Percentiles rank a stretch among this genome's conserved stretches.
phyloP scores from a whole-genome alignment of 92 coral and sea anemone genomes.

The Palythoa grandiflora region DNA sequence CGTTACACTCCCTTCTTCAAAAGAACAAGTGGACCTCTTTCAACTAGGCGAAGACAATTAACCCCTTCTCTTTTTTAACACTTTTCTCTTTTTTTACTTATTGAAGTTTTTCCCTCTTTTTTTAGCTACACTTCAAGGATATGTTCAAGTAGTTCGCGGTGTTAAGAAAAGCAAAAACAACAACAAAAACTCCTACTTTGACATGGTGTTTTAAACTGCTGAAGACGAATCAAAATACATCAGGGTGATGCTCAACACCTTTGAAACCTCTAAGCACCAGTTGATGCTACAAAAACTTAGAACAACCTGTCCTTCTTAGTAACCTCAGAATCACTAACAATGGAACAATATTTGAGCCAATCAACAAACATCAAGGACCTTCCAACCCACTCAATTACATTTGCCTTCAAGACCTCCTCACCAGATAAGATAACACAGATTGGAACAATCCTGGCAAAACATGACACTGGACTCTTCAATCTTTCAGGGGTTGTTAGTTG shows the following conservation, averaged over 20 bases:
- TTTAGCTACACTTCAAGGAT: neutral
- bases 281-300: neutral
- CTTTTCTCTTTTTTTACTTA: neutral
- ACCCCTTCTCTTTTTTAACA: neutral
- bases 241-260: neutral
- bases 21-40: no score
- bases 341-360: conserved; percentile 44
- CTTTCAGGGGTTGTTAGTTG: conserved; percentile 21
- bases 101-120: neutral
- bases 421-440: neutral
- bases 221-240: neutral
- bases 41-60: no score
- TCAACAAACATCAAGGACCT: conserved; percentile 20
- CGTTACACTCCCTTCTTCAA: no score
- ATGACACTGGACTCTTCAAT: neutral
- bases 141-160: neutral
- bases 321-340: conserved; percentile 16
- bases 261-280: neutral
- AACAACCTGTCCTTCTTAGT: conserved; percentile 14
- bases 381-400: conserved; percentile 27
- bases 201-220: neutral
- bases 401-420: neutral
- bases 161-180: neutral
- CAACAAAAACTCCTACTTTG: neutral
- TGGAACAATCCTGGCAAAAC: conserved; percentile 15